phyloP scores from a whole-genome alignment of 2,797 vertebrate species.

The Phoxinus dragarum region DNA sequence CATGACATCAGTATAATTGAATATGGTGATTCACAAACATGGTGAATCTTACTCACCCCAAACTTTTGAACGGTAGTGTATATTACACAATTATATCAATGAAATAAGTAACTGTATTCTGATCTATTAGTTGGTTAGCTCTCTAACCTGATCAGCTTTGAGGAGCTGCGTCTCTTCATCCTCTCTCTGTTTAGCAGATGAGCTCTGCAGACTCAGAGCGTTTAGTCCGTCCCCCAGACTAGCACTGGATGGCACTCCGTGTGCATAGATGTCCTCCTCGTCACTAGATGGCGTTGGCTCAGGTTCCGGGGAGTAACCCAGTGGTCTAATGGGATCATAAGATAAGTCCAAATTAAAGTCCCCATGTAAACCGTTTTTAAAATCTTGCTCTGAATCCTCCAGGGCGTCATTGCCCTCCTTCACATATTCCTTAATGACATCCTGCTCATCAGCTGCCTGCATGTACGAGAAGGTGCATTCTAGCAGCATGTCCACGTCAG shows the following conservation, averaged over 20 bases:
- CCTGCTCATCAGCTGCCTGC: conserved; percentile 70
- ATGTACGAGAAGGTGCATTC: conserved; percentile 83
- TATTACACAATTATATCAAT: not conserved
- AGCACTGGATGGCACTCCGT: conserved; percentile 74
- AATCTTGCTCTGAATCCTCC: conserved; percentile 44
- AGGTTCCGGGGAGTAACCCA: conserved; percentile 68
- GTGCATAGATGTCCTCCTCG: conserved; percentile 93
- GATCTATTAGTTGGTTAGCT: not conserved
- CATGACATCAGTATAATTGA: not conserved
- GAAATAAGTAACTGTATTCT: not conserved
- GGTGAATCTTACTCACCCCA: not conserved
- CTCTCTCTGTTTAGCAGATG: conserved; percentile 62
- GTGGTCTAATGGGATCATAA: conserved; percentile 61
- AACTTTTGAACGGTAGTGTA: not conserved
- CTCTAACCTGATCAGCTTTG: conserved; percentile 86
- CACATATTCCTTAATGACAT: conserved; percentile 62
- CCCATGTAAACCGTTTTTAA: conserved; percentile 50
- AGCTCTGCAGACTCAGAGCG: conserved; percentile 41
- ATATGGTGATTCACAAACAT: not conserved
- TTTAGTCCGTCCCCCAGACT: conserved; percentile 72
- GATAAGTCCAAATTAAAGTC: conserved; percentile 55
- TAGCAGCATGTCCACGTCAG: conserved; percentile 78
- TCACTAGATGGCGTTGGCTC: conserved; percentile 83
- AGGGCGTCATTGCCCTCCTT: conserved; percentile 39
- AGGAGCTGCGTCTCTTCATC: conserved; percentile 72